These are phyloP conservation scores for Regulus satrapa DNA, from an alignment of 2,113 vertebrate genomes.

Conservation along the genomic window DNA sequence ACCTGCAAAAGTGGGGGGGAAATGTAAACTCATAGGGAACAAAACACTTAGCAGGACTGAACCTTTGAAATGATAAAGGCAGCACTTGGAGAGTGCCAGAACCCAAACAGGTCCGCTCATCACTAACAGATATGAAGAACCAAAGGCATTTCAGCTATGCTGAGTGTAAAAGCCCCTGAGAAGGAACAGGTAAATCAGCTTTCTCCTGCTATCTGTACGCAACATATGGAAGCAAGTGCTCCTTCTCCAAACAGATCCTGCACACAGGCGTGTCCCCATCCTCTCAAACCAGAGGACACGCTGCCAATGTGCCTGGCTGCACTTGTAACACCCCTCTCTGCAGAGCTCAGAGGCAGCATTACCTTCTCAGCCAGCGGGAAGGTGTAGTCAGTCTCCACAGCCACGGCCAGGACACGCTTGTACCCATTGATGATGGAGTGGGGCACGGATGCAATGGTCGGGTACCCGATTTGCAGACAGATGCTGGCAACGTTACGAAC, in stretches of 20 bases:
- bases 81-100: too few relatives aligned
- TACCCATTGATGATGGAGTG: conserved; percentile 95
- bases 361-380: conserved; percentile 98
- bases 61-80: not conserved
- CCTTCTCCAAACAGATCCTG: accelerated
- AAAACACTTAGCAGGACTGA: not conserved
- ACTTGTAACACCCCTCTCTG: accelerated
- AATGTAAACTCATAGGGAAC: not conserved
- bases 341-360: not conserved
- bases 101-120: accelerated
- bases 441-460: conserved; percentile 91
- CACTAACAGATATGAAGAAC: accelerated
- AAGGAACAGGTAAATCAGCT: too few relatives aligned
- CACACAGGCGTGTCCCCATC: accelerated
- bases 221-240: accelerated
- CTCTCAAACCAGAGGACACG: accelerated
- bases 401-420: conserved; percentile 91
- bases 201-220: not conserved
- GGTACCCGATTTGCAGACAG: conserved; percentile 96
- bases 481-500: conserved; percentile 96
- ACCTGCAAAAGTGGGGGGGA: conserved; percentile 66
- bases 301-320: not conserved
- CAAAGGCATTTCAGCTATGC: not conserved
- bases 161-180: accelerated
- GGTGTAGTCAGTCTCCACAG: conserved; percentile 92